Percentiles rank a stretch among this genome's conserved stretches.
Evolutionary conservation across 1,140 invertebrate genomes (phyloP).

Genomic region (Triops longicaudatus): DNA sequence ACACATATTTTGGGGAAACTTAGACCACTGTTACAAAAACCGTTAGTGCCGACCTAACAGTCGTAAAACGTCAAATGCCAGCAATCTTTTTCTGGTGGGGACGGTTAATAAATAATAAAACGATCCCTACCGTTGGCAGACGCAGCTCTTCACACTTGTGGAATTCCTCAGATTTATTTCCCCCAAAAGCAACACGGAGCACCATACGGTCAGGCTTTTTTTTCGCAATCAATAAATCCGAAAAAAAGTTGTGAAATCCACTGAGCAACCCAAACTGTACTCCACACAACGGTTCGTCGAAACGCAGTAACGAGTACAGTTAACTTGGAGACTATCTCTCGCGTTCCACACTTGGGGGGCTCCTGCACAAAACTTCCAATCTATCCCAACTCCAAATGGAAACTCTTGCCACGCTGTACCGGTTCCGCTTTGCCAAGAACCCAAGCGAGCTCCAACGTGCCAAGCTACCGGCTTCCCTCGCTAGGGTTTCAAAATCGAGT

Average conservation of each 20-base stretch:
- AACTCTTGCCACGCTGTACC: background rate
- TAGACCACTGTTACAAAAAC: background rate
- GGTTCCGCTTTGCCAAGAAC: background rate
- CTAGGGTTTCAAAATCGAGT: conserved; percentile 12
- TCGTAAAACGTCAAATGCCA: too few relatives aligned
- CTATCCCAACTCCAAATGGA: background rate
- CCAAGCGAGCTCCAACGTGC: background rate
- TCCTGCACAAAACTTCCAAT: background rate
- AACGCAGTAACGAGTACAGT: background rate
- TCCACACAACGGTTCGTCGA: background rate
- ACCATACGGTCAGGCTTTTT: background rate
- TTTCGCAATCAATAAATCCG: background rate
- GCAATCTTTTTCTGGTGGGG: too few relatives aligned
- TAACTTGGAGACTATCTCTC: background rate
- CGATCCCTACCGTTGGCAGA: background rate
- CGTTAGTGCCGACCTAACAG: too few relatives aligned
- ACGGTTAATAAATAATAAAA: background rate
- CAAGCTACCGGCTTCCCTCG: background rate
- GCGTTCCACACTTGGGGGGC: background rate
- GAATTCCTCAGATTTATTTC: background rate
- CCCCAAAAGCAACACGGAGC: background rate
- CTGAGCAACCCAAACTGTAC: background rate
- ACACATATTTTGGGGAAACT: too few relatives aligned
- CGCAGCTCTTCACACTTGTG: background rate
- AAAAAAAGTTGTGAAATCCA: background rate